Evolutionary conservation across 2,113 vertebrate genomes (phyloP), one percentile per base, ranked within the genome.

Genomic region (Bolborhynchus lineola): DNA sequence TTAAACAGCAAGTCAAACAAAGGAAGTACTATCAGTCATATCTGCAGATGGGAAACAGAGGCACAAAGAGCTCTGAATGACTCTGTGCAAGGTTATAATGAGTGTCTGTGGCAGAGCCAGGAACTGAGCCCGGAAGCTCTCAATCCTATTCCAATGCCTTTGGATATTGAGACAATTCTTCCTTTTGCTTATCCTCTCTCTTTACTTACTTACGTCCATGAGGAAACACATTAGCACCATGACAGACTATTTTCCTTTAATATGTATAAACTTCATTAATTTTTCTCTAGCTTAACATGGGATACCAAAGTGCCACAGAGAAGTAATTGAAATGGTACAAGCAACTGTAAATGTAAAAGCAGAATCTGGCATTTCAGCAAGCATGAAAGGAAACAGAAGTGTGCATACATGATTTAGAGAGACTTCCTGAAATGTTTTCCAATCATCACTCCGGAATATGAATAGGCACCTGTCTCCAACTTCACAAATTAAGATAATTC

Each of bases 1-100:
- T 92, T 93, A 94, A 96, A 88, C 3, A 82, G 60, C 2, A 13
- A 67, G 69, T 44, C 31, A 80, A 44, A 97, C 91, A 96, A 97
- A 95, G 76, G 70, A 79, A 72, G 81, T 59, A 95, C 89, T 96
- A 92, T 96, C 95, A 79, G 70, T 89, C 77, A 37, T 96, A 92
- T 93, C 89, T 97, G 91, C 92, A 97, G 95, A 96, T 96, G 93
- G 92, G 92, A 95, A 95, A 84, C 25, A 70, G 89, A 85, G 62
- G 80, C 93, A 96, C 93, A 96, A 94, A 96, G 93, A 92, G 86
- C 93, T 93, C 7, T 92, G 83, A 88, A 47, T 28, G 28, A 72
- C 28, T 90, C 70, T 74, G 28, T 79, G 57, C 91, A 87, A 93
- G 77, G 77, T 82, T 91, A 95, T 89, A 96, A 95, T 93, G 91